Evolutionary conservation across 2,113 vertebrate species (phyloP), one percentile per base, ranked within the genome.

Genomic region (Pomatostomus ruficeps): DNA sequence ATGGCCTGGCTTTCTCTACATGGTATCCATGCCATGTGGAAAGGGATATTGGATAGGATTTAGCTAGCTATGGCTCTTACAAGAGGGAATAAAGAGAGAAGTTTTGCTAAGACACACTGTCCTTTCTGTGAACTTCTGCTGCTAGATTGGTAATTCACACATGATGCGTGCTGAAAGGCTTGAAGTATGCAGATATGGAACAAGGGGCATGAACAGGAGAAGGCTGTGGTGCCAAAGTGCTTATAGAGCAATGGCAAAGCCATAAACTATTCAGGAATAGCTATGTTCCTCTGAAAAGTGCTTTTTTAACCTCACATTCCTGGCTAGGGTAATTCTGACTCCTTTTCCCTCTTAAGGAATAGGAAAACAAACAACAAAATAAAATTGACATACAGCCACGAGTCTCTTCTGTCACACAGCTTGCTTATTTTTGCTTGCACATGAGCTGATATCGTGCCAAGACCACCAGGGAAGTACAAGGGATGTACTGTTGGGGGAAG

Each of bases 111-210:
- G 22, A 14, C 18, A 62, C 75, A 83, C n/a, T 94, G 81, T 88
- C 75, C 72, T 40, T 88, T 93, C 75, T 42, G 61, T 94, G 95
- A 97, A 96, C 89, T 79, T 88, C 35, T 95, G 66, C 62, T 92
- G 33, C 24, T 70, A 18, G 51, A 29, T 11, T 40, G 43, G 38
- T 77, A 74, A 91, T 70, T 91, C 49, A 54, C 43, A 63, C 33
- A 19, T 10, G 49, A 52, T 59, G 31, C 10, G 4, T 91, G 46
- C 38, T 43, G 45, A 77, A 46, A 28, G 17, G n/a, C 12, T 31
- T 58, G 11, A 91, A 81, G 58, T 24, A 62, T 29, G 36, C 28
- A 90, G 75, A 70, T 62, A 63, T 9, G 40, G 75, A 88, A 77
- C 0, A 10, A 77, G 12, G n/a, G 29, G 14, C 21, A n/a, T 12